phyloP scores from a whole-genome alignment of 2,888 invertebrate species.

The Nematopogon swammerdamellus region DNA sequence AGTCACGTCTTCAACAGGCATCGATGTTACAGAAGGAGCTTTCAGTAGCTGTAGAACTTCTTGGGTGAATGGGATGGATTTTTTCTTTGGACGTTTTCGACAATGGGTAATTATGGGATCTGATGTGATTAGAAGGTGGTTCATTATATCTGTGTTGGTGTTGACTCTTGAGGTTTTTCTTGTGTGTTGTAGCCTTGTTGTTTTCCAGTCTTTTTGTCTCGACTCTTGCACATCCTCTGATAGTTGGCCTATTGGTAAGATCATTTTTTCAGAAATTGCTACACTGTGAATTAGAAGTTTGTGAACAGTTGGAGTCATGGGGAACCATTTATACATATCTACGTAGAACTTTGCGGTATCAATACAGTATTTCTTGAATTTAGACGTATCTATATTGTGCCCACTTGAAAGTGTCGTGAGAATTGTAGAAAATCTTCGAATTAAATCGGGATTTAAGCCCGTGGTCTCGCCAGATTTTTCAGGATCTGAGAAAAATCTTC shows the following conservation, averaged over 20 bases:
- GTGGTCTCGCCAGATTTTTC: slow-evolving; percentile 4
- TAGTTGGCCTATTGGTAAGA: slow-evolving; percentile 8
- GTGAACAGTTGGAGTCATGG: slow-evolving; percentile 8
- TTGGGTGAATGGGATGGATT: no score
- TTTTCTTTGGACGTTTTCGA: no score
- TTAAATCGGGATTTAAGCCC: background rate
- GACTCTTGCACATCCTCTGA: slow-evolving; percentile 10
- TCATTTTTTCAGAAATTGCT: slow-evolving; percentile 9
- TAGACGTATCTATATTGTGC: slow-evolving; percentile 3
- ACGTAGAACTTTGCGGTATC: slow-evolving; percentile 6
- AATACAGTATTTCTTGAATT: slow-evolving; percentile 2
- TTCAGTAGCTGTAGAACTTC: no score
- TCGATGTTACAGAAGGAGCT: no score
- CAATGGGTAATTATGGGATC: slow-evolving; percentile 6
- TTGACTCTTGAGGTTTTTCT: slow-evolving; percentile 10
- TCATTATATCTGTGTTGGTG: slow-evolving; percentile 10
- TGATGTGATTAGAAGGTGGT: slow-evolving; percentile 9
- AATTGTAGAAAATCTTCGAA: background rate
- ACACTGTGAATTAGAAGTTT: slow-evolving; percentile 9
- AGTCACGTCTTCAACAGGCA: no score
- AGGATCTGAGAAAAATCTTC: slow-evolving; percentile 9
- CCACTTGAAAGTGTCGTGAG: slow-evolving; percentile 6
- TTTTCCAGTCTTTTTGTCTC: slow-evolving; percentile 6
- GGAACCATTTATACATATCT: slow-evolving; percentile 6
- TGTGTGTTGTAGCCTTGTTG: slow-evolving; percentile 7